phyloP scores from a whole-genome alignment of 2,797 vertebrate genomes.

The Labeo calbasu region DNA sequence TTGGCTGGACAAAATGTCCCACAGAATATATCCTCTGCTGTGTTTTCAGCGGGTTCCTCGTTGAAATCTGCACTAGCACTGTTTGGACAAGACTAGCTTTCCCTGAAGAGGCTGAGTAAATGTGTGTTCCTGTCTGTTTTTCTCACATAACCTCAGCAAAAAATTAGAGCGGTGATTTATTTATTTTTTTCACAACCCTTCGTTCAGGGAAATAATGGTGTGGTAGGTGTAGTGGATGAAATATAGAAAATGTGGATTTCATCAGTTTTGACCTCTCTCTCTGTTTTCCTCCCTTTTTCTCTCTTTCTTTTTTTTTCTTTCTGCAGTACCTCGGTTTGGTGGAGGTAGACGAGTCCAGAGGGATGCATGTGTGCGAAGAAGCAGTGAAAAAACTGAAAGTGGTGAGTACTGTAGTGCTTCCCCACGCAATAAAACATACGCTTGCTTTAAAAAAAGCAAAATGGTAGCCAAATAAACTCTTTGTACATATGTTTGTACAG shows the following conservation, averaged over 20 bases:
- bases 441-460: background rate
- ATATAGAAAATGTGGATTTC: background rate
- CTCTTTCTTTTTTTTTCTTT: background rate
- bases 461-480: background rate
- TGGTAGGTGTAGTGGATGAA: constrained; percentile 10
- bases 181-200: background rate
- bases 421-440: background rate
- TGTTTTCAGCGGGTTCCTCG: background rate
- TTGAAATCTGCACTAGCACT: background rate
- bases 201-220: background rate
- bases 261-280: background rate
- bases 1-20: background rate
- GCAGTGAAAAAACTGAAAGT: constrained; percentile 92
- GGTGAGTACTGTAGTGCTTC: constrained; percentile 73
- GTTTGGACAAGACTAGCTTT: background rate
- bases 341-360: constrained; percentile 92
- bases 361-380: constrained; percentile 93
- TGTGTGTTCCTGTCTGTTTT: constrained; percentile 4
- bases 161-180: background rate
- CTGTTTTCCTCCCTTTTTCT: background rate
- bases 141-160: background rate
- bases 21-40: background rate
- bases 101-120: background rate
- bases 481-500: background rate
- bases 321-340: constrained; percentile 88